These are phyloP conservation scores for Neuroscelio doddi DNA, from an alignment of 2,888 invertebrate genomes.

Conservation along the genomic window DNA sequence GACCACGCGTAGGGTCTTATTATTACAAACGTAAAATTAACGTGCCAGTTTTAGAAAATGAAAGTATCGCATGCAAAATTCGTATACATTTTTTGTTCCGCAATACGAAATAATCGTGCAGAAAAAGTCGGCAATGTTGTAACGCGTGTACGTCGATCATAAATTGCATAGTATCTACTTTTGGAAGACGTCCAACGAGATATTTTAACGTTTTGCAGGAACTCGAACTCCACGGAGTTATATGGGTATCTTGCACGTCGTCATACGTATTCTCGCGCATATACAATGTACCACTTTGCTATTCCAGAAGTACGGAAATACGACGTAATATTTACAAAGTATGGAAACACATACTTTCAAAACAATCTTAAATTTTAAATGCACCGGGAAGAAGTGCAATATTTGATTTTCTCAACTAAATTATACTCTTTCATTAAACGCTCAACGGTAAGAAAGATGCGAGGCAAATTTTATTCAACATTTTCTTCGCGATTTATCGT, in stretches of 20 bases:
- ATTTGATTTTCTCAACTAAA: background rate
- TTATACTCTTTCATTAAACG: background rate
- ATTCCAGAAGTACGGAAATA: background rate
- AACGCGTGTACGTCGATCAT: constrained; percentile 35
- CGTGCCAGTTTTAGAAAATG: too few relatives aligned
- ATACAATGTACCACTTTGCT: background rate
- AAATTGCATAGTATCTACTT: constrained; percentile 51
- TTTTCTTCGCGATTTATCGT: too few relatives aligned
- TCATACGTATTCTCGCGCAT: constrained; percentile 14
- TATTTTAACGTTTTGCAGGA: constrained; percentile 28
- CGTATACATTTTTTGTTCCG: too few relatives aligned
- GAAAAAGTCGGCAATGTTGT: too few relatives aligned
- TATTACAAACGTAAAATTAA: too few relatives aligned
- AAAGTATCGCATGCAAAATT: too few relatives aligned
- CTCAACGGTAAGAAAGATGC: too few relatives aligned
- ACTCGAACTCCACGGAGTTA: constrained; percentile 24
- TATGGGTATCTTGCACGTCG: constrained; percentile 26
- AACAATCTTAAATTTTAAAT: background rate
- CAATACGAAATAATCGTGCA: too few relatives aligned
- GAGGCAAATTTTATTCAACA: too few relatives aligned
- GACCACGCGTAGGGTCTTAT: too few relatives aligned
- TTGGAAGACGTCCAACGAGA: constrained; percentile 57
- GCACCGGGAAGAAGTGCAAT: background rate
- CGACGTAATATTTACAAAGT: background rate
- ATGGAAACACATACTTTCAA: background rate